A percentile compares a stretch with the other conserved stretches of the same genome.
Evolutionary conservation across 2,797 vertebrate species (phyloP).

Genomic region (Echeneis naucrates): DNA sequence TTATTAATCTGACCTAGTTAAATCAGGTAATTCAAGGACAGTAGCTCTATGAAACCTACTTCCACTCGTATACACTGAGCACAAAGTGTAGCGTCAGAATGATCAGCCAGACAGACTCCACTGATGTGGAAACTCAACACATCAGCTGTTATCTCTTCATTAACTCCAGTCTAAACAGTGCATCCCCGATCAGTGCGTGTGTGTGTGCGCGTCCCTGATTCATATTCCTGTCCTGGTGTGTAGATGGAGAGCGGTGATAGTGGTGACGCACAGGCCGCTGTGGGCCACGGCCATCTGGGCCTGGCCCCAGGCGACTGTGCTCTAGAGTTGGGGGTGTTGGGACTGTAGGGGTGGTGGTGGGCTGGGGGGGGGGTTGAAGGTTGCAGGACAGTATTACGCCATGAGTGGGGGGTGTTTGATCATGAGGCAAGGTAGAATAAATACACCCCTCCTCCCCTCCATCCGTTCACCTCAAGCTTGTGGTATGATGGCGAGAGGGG

Average conservation of each 20-base stretch:
- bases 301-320: constrained; percentile 71
- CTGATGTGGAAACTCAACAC: constrained; percentile 86
- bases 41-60: constrained; percentile 24
- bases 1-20: constrained; percentile 33
- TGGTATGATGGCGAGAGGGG: constrained; percentile 78
- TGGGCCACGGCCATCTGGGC: constrained; percentile 82
- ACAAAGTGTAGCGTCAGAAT: constrained; percentile 16
- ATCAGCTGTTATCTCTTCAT: constrained; percentile 96
- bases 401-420: constrained; percentile 69
- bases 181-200: constrained; percentile 41
- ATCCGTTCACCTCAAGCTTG: constrained; percentile 68
- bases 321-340: constrained; percentile 20
- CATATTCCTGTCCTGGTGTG: constrained; percentile 79
- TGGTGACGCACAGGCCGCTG: constrained; percentile 63
- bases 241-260: constrained; percentile 64
- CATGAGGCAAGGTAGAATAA: constrained; percentile 72
- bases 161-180: constrained; percentile 92
- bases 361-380: constrained; percentile 12
- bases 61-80: constrained; percentile 21
- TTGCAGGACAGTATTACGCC: constrained; percentile 53
- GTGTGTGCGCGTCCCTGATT: constrained; percentile 73
- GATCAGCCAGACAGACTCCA: constrained; percentile 49
- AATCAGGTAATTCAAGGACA: constrained; percentile 55
- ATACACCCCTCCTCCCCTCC: constrained; percentile 78
- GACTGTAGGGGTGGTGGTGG: constrained; percentile 6